Base-by-base conservation (phyloP, 2,888 invertebrate species). In the Drosophila monieri region DNA sequence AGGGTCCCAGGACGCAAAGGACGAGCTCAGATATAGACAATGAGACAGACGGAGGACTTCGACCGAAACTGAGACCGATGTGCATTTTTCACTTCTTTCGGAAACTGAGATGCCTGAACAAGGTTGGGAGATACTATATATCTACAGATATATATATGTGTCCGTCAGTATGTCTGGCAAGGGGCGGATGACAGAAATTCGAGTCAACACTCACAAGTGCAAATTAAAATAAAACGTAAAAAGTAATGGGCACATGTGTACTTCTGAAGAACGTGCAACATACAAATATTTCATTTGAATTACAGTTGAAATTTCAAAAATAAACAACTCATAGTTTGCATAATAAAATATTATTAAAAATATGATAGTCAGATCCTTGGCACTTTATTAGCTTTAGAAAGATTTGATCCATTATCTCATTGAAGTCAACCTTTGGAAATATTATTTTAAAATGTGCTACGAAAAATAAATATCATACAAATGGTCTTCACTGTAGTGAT, bases 151-250 rank as follows among this genome's bases (percentile, higher is more conserved):
- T 59, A 54, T 25, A 49, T 37, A 30, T 53, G 23, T 37, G 35
- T 49, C 10, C 12, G 47, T 18, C 51, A 35, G 47, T 52, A 23
- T 53, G 27, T 48, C 44, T 55, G 69, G 56, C 47, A 47, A 47
- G 53, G 64, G 43, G 57, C 64, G 65, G 32, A 51, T 18, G 66
- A 35, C 32, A 66, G 74, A 59, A 56, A 65, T 70, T 73, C 59
- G 77, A 80, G 78, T 67, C 73, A 75, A 69, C 85, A 67, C 75
- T 71, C 70, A 73, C 65, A 67, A 69, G 72, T 57, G 81, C 62
- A 76, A 81, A 85, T 83, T 80, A 73, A 85, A 80, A 87, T 76
- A 74, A 72, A 71, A 55, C 27, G 44, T 54, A 52, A 53, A 51
- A 43, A 37, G 35, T 44, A 64, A 53, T 52, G 21, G 25, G 52